phyloP scores from a whole-genome alignment of 2,888 invertebrate species.

The Hyposoter dolosus region DNA sequence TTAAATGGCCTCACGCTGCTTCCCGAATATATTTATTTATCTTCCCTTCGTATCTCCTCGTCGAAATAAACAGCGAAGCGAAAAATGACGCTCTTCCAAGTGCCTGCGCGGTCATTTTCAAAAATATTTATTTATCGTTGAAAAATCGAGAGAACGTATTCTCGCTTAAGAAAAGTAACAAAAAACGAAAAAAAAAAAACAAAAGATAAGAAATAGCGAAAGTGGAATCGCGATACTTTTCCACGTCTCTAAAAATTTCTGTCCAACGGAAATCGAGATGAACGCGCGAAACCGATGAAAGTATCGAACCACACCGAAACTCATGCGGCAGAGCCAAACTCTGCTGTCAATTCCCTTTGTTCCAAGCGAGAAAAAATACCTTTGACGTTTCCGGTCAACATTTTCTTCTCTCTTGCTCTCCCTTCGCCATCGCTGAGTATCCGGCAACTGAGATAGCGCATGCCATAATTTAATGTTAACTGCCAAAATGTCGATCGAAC shows the following conservation, averaged over 20 bases:
- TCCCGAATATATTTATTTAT: conserved; percentile 66
- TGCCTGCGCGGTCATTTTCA: conserved; percentile 63
- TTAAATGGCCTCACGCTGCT: conserved; percentile 69
- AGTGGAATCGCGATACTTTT: not conserved
- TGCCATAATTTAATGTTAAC: conserved; percentile 75
- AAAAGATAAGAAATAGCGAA: not conserved
- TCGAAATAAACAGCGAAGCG: conserved; percentile 46
- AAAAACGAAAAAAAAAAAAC: conserved; percentile 11
- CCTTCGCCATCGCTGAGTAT: conserved; percentile 30
- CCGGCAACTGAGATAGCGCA: conserved; percentile 71
- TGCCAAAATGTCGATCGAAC: conserved; percentile 76
- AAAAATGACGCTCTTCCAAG: conserved; percentile 54
- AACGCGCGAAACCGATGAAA: conserved; percentile 16
- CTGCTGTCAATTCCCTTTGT: not conserved
- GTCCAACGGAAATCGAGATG: conserved; percentile 55
- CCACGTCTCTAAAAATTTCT: not conserved
- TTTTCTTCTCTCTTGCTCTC: not conserved
- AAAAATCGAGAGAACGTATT: conserved; percentile 31
- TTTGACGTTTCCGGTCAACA: conserved; percentile 56
- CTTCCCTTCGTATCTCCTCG: conserved; percentile 31
- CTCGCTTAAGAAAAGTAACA: conserved; percentile 20
- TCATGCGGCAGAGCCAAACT: conserved; percentile 4
- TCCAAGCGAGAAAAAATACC: conserved; percentile 17
- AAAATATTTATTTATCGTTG: conserved; percentile 61
- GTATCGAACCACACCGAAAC: conserved; percentile 30